Evolutionary conservation across 1,140 invertebrate species (phyloP).

Genomic region (Drosophila bifasciata): DNA sequence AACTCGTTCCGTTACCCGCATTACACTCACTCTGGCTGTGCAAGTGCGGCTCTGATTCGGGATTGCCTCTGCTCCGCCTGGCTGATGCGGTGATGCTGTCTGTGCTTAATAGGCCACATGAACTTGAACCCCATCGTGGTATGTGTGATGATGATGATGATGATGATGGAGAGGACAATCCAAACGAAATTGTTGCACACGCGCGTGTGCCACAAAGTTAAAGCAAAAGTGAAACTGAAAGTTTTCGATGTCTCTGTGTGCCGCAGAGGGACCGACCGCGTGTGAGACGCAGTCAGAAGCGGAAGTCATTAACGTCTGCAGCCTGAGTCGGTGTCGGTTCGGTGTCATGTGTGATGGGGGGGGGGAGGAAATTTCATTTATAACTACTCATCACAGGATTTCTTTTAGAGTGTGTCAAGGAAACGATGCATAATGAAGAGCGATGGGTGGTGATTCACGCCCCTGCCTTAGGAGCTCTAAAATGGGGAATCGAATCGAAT

Average conservation of each 20-base stretch:
- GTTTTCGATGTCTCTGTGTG: constrained; percentile 27
- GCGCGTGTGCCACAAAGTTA: constrained; percentile 30
- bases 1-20: constrained; percentile 15
- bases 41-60: constrained; percentile 8
- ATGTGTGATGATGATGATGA: constrained; percentile 17
- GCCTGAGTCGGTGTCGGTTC: constrained; percentile 16
- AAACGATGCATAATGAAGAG: constrained; percentile 27
- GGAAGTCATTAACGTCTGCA: constrained; percentile 72
- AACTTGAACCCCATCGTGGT: constrained; percentile 59
- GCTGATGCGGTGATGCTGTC: constrained; percentile 46
- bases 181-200: constrained; percentile 61
- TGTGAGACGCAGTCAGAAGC: constrained; percentile 15
- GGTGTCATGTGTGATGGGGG: constrained; percentile 17
- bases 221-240: constrained; percentile 56
- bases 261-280: no score
- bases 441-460: constrained; percentile 14
- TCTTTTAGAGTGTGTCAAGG: constrained; percentile 1
- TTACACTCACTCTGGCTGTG: neutral
- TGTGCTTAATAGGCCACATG: constrained; percentile 71
- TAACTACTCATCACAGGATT: constrained; percentile 29
- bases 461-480: constrained; percentile 11
- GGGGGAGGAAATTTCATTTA: constrained; percentile 35
- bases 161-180: constrained; percentile 15
- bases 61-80: constrained; percentile 52
- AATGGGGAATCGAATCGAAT: constrained; percentile 9